These are phyloP conservation scores for Ectemnius continuus DNA, from an alignment of 2,888 invertebrate genomes.

Conservation along the genomic window DNA sequence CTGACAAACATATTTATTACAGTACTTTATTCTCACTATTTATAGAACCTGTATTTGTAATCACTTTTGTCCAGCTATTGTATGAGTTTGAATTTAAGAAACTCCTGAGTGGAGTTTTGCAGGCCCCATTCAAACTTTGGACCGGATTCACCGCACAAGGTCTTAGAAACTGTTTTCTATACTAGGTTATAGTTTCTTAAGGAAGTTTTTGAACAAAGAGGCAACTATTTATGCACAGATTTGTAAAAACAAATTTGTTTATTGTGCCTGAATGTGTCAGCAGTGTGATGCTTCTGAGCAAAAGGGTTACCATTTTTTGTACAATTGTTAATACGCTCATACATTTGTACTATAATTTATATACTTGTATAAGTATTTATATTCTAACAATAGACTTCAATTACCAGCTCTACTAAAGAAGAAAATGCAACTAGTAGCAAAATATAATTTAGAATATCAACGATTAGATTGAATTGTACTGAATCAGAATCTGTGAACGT, in stretches of 20 bases:
- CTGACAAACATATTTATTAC: slow-evolving; percentile 12
- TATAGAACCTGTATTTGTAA: slow-evolving; percentile 23
- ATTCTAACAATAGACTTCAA: background rate
- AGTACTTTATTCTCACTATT: slow-evolving; percentile 16
- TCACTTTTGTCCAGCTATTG: background rate
- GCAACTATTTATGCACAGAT: slow-evolving; percentile 16
- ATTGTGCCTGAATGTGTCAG: slow-evolving; percentile 16
- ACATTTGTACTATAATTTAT: slow-evolving; percentile 18
- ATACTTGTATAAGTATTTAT: slow-evolving; percentile 36
- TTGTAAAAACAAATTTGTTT: slow-evolving; percentile 34
- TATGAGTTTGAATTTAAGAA: slow-evolving; percentile 6
- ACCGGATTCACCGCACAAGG: background rate
- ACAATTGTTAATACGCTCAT: slow-evolving; percentile 23
- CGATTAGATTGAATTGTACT: slow-evolving; percentile 13
- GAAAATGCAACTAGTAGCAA: no score
- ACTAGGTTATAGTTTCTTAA: slow-evolving; percentile 3
- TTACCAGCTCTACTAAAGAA: no score
- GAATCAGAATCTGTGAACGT: slow-evolving; percentile 18
- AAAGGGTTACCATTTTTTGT: slow-evolving; percentile 17
- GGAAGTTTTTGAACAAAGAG: background rate
- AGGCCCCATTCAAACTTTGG: background rate
- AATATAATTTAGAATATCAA: no score
- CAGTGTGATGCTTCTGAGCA: background rate
- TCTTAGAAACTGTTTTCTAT: background rate
- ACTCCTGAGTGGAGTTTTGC: no score